Conservation (phyloP, 2,113 vertebrate genomes). For the Collichthys lucidus region DNA sequence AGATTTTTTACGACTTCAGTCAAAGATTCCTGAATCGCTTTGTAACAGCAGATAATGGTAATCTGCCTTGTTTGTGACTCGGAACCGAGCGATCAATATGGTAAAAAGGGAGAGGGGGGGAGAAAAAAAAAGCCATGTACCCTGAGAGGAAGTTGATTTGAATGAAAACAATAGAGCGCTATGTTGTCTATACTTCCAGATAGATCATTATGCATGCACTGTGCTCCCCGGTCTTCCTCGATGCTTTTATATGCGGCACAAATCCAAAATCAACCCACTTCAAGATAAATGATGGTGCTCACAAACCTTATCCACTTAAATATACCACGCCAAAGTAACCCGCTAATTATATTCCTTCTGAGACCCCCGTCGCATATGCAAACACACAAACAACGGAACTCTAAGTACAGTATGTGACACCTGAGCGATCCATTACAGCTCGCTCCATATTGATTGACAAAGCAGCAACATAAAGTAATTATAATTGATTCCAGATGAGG, state of each 20-base stretch:
- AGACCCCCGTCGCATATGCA: constrained; percentile 45
- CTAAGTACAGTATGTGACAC: constrained; percentile 71
- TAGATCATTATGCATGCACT: constrained; percentile 36
- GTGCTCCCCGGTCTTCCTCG: constrained; percentile 16
- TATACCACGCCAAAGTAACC: constrained; percentile 43
- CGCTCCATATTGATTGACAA: constrained; percentile 83
- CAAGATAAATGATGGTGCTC: constrained; percentile 55
- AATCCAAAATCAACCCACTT: constrained; percentile 61
- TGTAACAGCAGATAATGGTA: constrained; percentile 84
- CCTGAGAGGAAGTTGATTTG: constrained; percentile 81
- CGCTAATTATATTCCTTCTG: constrained; percentile 55
- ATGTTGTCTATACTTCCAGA: constrained; percentile 56
- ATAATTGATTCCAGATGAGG: constrained; percentile 86
- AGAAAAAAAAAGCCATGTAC: constrained; percentile 24
- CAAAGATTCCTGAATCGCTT: constrained; percentile 84
- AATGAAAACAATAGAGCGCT: constrained; percentile 78
- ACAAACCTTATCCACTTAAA: constrained; percentile 64
- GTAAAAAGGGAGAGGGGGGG: constrained; percentile 37
- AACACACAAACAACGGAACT: constrained; percentile 72
- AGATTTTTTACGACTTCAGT: constrained; percentile 82
- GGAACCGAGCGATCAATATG: constrained; percentile 76
- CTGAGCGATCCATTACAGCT: constrained; percentile 78
- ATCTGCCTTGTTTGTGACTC: constrained; percentile 85
- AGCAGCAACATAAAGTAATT: constrained; percentile 84
- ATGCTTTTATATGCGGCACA: constrained; percentile 43